These are phyloP conservation scores for Perizoma flavofasciatum DNA, from an alignment of 2,888 invertebrate species.

Conservation along the genomic window DNA sequence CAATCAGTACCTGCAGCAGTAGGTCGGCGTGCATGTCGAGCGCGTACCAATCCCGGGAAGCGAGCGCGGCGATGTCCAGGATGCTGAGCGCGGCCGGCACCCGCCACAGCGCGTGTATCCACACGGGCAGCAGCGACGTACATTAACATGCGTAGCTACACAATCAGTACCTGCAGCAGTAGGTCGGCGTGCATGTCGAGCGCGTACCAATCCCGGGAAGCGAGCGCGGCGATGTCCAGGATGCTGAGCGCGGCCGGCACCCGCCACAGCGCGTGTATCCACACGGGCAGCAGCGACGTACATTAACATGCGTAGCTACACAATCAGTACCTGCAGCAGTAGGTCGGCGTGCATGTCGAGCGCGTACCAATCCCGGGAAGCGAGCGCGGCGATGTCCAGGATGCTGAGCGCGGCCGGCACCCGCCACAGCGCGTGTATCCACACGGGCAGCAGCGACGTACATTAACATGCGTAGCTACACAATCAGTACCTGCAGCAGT, in stretches of 20 bases:
- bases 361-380: conserved; percentile 46
- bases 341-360: conserved; percentile 46
- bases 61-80: conserved; percentile 50
- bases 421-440: conserved; percentile 64
- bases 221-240: conserved; percentile 50
- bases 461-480: no score
- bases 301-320: no score
- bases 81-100: conserved; percentile 30
- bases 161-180: conserved; percentile 48
- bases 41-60: conserved; percentile 46
- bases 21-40: conserved; percentile 46
- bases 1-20: conserved; percentile 48
- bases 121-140: conserved; percentile 46
- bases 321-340: conserved; percentile 48
- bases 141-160: no score
- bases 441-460: conserved; percentile 46
- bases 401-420: conserved; percentile 30
- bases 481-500: conserved; percentile 48
- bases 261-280: conserved; percentile 64
- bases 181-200: conserved; percentile 46
- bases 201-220: conserved; percentile 46
- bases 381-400: conserved; percentile 50
- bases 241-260: conserved; percentile 30
- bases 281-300: conserved; percentile 46
- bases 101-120: conserved; percentile 64